Percentiles rank a stretch among this genome's conserved stretches.
Conservation (phyloP, 2,113 vertebrate genomes). For the Microcebus ravelobensis region DNA sequence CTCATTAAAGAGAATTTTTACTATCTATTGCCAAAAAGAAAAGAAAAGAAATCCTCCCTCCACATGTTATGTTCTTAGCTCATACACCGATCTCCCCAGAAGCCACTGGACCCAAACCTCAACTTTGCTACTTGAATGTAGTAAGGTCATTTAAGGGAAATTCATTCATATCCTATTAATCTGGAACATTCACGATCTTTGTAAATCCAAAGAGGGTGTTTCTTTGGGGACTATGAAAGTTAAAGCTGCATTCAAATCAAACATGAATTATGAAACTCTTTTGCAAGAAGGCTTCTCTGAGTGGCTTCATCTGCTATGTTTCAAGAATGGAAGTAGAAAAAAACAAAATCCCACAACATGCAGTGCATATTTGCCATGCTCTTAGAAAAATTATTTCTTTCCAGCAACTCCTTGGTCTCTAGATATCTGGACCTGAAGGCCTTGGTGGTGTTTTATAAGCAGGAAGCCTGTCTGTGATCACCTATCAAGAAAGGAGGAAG, state of each 20-base stretch:
- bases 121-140: not conserved
- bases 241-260: slow-evolving; percentile 24
- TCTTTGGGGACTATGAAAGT: not conserved
- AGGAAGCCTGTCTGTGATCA: not conserved
- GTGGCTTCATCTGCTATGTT: not conserved
- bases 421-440: not conserved
- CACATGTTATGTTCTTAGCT: not conserved
- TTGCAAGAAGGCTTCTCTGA: not conserved
- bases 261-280: not conserved
- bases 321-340: not conserved
- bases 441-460: not conserved
- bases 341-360: not conserved
- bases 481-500: slow-evolving; percentile 30
- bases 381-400: not conserved
- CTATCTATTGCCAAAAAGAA: not conserved
- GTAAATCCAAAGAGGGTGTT: not conserved
- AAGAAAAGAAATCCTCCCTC: not conserved
- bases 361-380: not conserved
- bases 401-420: not conserved
- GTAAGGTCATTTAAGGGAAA: not conserved
- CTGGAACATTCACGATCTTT: not conserved
- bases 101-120: not conserved
- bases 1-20: slow-evolving; percentile 24
- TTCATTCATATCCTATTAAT: not conserved
- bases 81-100: not conserved